Evolutionary conservation across 2,888 invertebrate genomes (phyloP), one percentile per base, ranked within the genome.

Genomic region (Ophion obscuratus): DNA sequence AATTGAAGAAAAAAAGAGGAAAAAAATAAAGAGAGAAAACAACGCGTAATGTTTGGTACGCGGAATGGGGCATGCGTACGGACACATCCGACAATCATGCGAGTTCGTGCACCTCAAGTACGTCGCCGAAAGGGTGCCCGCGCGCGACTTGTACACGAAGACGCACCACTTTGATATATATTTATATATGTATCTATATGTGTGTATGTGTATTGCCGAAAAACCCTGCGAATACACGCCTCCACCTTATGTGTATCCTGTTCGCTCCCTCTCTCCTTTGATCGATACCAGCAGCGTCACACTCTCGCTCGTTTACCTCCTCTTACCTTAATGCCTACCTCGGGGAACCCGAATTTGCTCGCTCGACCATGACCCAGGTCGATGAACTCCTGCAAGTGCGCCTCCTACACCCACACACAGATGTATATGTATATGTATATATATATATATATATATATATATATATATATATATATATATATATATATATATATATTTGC

Each of bases 271-370:
- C 77, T 61, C 68, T 70, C 68, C 61, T 66, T 77, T 77, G 74
- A 81, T 81, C 81, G 81, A 81, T 81, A 53, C 53, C 53, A 53
- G 74, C 73, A 76, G 77, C 76, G 83, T 68, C 80, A 81, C 80
- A 81, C 84, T 84, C 87, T 84, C 86, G 88, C 84, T 77, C 87
- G 88, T 89, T 91, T 89, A 89, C 90, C 90, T 91, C 89, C 90
- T 89, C 90, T 89, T 88, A 87, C 89, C 90, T 91, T 90, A 91
- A 91, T 91, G 90, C 88, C 83, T 89, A 91, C 87, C 89, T 89
- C 86, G 82, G 80, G 78, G 80, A 85, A 78, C 88, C 85, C 90
- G 88, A 90, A 89, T 76, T 88, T 89, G 88, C 84, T 88, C 88
- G 79, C 68, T 88, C 88, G 87, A 89, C 88, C 91, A 87, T 90